Evolutionary conservation across 1,140 invertebrate genomes (phyloP).

Genomic region (Eriosoma lanigerum): DNA sequence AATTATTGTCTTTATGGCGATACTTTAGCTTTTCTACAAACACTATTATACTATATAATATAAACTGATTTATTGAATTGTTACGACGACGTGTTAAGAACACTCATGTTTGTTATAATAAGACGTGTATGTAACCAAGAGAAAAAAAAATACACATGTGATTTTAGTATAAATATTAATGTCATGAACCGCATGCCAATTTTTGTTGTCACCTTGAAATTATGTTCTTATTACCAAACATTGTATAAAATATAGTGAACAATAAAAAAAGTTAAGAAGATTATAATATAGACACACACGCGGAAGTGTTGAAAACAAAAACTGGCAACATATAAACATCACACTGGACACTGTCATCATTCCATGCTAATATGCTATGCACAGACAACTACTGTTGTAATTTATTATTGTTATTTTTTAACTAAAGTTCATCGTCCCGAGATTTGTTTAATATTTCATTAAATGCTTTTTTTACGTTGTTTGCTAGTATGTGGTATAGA

Average conservation of each 20-base stretch:
- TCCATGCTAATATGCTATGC: not conserved
- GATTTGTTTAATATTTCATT: conserved; percentile 18
- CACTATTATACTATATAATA: not conserved
- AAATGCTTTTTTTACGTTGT: not conserved
- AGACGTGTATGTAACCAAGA: too few species aligned
- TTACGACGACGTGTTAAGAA: not conserved
- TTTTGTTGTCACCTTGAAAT: conserved; percentile 44
- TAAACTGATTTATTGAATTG: conserved; percentile 5
- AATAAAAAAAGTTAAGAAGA: not conserved
- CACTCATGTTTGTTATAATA: not conserved
- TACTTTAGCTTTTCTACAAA: too few species aligned
- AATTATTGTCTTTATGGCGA: not conserved
- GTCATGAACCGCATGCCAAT: conserved; percentile 31
- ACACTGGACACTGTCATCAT: conserved; percentile 28
- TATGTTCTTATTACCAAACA: conserved; percentile 1
- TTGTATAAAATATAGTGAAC: not conserved
- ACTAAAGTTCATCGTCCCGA: conserved; percentile 3
- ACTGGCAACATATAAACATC: conserved; percentile 41
- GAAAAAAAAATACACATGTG: not conserved
- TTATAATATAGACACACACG: not conserved
- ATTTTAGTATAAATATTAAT: conserved; percentile 16
- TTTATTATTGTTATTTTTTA: not conserved
- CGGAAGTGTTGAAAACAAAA: conserved; percentile 36
- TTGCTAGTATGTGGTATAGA: not conserved
- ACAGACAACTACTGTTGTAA: conserved; percentile 6